phyloP scores from a whole-genome alignment of 2,113 vertebrate genomes.

The Tetrax tetrax region DNA sequence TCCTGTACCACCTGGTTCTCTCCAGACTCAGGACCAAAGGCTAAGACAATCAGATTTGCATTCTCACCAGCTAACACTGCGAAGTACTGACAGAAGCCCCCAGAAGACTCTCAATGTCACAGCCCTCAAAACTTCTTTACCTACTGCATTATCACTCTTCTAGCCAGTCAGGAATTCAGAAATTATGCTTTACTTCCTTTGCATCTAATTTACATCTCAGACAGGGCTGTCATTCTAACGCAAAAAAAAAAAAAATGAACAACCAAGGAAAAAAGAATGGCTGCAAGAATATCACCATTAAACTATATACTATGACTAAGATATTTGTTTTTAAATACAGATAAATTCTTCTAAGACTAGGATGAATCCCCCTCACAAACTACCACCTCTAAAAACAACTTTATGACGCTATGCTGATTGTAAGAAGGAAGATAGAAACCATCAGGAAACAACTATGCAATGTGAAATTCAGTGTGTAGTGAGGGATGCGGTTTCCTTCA shows the following conservation, averaged over 20 bases:
- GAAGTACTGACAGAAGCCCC: not conserved
- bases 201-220: slow-evolving; percentile 40
- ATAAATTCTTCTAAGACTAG: not conserved
- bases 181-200: slow-evolving; percentile 31
- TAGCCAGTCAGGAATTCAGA: slow-evolving; percentile 28
- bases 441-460: not conserved
- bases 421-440: not conserved
- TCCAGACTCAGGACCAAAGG: not conserved
- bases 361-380: not conserved
- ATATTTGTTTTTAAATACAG: not conserved
- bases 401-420: not conserved
- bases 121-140: not conserved
- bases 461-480: not conserved
- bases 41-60: not conserved
- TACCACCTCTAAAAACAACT: not conserved
- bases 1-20: not conserved
- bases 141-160: not conserved
- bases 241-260: not conserved
- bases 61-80: not conserved
- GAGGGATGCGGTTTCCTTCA: not conserved
- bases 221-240: not conserved
- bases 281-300: not conserved
- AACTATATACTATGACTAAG: not conserved
- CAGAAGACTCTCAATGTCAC: not conserved
- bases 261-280: not conserved